Conservation (phyloP, 2,888 invertebrate genomes). For the Tridacna gigas region DNA sequence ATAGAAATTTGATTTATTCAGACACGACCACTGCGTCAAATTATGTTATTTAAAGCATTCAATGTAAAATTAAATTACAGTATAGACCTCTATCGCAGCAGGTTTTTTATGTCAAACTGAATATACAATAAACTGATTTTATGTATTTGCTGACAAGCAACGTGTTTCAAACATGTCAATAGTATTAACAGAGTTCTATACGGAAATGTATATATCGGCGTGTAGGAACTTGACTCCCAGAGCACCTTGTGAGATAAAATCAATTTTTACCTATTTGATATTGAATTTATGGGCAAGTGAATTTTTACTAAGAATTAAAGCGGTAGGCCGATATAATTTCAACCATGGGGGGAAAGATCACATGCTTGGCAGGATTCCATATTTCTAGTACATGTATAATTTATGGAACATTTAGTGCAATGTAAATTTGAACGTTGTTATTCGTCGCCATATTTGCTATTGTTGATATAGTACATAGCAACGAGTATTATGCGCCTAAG, state of each 20-base stretch:
- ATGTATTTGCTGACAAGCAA: slow-evolving; percentile 61
- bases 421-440: not conserved
- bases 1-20: too few species aligned
- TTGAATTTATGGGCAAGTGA: too few species aligned
- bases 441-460: slow-evolving; percentile 56
- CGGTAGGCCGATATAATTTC: not conserved
- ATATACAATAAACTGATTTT: slow-evolving; percentile 19
- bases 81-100: too few species aligned
- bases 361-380: slow-evolving; percentile 6
- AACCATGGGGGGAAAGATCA: not conserved
- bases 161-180: slow-evolving; percentile 61
- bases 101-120: not conserved
- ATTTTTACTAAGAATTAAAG: too few species aligned
- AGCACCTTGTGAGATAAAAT: slow-evolving; percentile 40
- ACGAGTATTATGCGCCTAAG: slow-evolving; percentile 58
- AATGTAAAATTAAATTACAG: too few species aligned
- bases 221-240: slow-evolving; percentile 45
- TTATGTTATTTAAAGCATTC: too few species aligned
- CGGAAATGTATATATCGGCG: slow-evolving; percentile 29
- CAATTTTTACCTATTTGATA: not conserved
- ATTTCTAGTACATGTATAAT: too few species aligned
- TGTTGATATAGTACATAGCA: slow-evolving; percentile 65
- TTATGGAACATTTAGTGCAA: too few species aligned
- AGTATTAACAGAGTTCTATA: slow-evolving; percentile 20
- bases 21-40: too few species aligned